These are phyloP conservation scores for Spialia ferax DNA, from an alignment of 2,888 invertebrate species.

Conservation along the genomic window DNA sequence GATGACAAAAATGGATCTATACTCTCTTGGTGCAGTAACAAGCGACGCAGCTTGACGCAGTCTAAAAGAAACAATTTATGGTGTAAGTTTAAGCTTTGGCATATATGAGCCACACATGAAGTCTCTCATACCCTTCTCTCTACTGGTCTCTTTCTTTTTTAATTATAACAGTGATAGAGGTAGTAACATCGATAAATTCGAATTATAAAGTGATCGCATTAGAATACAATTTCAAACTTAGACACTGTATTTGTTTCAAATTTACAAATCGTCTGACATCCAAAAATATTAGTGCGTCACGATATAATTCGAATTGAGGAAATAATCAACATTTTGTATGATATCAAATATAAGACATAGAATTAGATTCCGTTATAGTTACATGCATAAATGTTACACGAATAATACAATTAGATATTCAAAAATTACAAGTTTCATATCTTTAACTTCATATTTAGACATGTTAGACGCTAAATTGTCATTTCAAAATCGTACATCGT, in stretches of 20 bases:
- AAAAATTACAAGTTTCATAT: slow-evolving; percentile 27
- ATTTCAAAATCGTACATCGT: slow-evolving; percentile 29
- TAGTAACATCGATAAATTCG: no score
- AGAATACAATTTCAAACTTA: no score
- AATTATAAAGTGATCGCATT: slow-evolving; percentile 28
- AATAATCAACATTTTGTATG: slow-evolving; percentile 31
- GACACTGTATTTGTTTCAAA: no score
- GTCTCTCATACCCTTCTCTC: no score
- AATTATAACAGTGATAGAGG: no score
- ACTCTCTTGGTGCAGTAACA: no score
- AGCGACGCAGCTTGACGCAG: no score
- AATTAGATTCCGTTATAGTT: slow-evolving; percentile 26
- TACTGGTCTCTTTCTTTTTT: no score
- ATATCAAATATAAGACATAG: slow-evolving; percentile 27
- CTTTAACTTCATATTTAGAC: background rate
- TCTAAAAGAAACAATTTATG: no score
- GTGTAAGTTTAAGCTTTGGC: no score
- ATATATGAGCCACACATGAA: no score
- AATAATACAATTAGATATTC: slow-evolving; percentile 23
- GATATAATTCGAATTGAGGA: slow-evolving; percentile 30
- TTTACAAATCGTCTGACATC: background rate
- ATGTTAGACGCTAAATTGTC: slow-evolving; percentile 7
- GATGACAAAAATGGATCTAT: no score
- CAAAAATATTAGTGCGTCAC: slow-evolving; percentile 15
- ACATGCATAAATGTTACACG: slow-evolving; percentile 16